A percentile compares a stretch with the other conserved stretches of the same genome.
Evolutionary conservation across 2,797 vertebrate genomes (phyloP).

Genomic region (Acipenser oxyrinchus): DNA sequence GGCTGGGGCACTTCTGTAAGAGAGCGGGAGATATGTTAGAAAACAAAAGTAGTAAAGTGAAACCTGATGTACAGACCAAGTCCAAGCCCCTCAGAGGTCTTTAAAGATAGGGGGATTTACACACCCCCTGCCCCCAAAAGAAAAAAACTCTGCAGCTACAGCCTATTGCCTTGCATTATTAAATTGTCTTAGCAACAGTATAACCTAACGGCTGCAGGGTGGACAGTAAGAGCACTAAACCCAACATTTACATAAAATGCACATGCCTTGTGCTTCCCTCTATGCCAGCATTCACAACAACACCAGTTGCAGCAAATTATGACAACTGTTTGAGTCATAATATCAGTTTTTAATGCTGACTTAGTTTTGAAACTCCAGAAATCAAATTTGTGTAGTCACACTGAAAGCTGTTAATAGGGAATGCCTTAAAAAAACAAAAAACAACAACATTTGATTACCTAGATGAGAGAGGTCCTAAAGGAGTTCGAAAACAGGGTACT

Average conservation of each 20-base stretch:
- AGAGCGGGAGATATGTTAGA: not conserved
- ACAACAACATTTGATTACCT: slow-evolving; percentile 56
- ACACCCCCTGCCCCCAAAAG: too few species aligned
- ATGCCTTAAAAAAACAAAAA: not conserved
- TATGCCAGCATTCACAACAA: too few species aligned
- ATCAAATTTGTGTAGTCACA: too few species aligned
- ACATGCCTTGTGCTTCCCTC: too few species aligned
- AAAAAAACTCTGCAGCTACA: too few species aligned
- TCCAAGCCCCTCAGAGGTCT: not conserved
- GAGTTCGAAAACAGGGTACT: slow-evolving; percentile 95
- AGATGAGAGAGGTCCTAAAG: slow-evolving; percentile 90
- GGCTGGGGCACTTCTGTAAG: slow-evolving; percentile 86
- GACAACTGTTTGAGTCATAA: too few species aligned
- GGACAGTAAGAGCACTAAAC: too few species aligned
- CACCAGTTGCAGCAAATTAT: too few species aligned
- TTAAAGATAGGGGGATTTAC: not conserved
- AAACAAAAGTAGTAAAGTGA: not conserved
- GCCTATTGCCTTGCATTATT: not conserved
- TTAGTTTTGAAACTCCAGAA: too few species aligned
- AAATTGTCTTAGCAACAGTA: not conserved
- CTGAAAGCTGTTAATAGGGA: not conserved
- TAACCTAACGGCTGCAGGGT: too few species aligned
- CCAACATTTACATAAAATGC: too few species aligned
- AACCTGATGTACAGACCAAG: not conserved
- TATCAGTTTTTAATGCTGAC: too few species aligned